A percentile compares a stretch with the other conserved stretches of the same genome.
phyloP scores from a whole-genome alignment of 2,888 invertebrate species.

The Drosophila yooni region DNA sequence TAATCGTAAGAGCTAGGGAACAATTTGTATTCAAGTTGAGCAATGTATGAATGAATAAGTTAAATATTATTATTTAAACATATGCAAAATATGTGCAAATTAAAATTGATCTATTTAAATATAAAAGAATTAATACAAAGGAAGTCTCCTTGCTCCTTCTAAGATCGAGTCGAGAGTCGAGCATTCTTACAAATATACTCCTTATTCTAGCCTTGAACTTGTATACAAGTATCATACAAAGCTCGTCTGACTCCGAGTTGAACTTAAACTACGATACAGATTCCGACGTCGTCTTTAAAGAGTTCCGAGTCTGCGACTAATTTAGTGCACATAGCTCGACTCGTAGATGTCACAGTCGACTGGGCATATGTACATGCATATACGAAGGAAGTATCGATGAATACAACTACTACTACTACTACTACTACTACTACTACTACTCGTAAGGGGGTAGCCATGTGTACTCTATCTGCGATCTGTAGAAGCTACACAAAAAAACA shows the following conservation, averaged over 20 bases:
- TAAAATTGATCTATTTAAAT: neutral
- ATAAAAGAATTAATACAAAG: neutral
- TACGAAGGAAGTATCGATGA: conserved; percentile 35
- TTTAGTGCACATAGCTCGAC: conserved; percentile 61
- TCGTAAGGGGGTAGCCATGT: conserved; percentile 50
- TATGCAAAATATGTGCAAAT: neutral
- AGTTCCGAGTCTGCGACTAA: conserved; percentile 61
- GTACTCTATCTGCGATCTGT: conserved; percentile 73
- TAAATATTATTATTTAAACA: too few species aligned
- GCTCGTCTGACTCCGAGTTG: neutral
- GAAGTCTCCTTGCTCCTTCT: neutral
- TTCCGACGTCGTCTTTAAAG: conserved; percentile 19
- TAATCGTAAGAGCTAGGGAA: too few species aligned
- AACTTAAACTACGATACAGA: conserved; percentile 8
- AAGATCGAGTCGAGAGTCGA: neutral
- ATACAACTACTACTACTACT: conserved; percentile 18
- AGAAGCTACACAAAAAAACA: conserved; percentile 57
- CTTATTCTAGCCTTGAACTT: conserved; percentile 5
- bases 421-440: conserved; percentile 28
- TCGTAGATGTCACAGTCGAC: conserved; percentile 56
- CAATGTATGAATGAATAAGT: too few species aligned
- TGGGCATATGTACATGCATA: conserved; percentile 8
- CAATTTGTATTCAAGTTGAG: too few species aligned
- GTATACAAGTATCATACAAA: conserved; percentile 16
- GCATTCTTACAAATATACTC: neutral